Evolutionary conservation across 2,797 vertebrate species (phyloP), one percentile per base, ranked within the genome.

Genomic region (Philypnodon macrostomus): DNA sequence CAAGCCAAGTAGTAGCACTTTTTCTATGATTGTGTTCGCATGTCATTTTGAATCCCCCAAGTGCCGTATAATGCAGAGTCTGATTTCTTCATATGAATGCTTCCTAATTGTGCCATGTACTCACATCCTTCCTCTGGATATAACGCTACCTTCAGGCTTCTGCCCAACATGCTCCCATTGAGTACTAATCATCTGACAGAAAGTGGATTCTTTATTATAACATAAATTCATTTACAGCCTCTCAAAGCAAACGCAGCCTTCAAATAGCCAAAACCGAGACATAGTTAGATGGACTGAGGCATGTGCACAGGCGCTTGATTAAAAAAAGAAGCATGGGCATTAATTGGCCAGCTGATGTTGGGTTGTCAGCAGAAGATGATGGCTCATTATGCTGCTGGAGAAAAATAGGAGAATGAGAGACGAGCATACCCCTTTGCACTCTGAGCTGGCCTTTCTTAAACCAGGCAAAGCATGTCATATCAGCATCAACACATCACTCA

Each of bases 291-390:
- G 79, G 76, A 79, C 73, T 63, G 68, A 74, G 74, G 80, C 72
- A 19, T 79, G 69, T 76, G 63, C 75, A 75, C 53, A 40, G 70
- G 73, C n/a, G 65, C 65, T 81, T 81, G 83, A 85, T 85, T 83
- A 84, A 81, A 80, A 14, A 86, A 83, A 70, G 72, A 71, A 79
- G 75, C 79, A 49, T 61, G 63, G 70, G 47, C 69, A 80, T 83
- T 84, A 85, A 85, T 84, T 83, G 81, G 81, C 72, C 77, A 64
- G 75, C 73, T 85, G 81, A 84, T 78, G 82, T 81, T 75, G 47
- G 79, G 67, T 68, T 84, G 84, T 87, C 81, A 83, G 80, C 77
- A 73, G 56, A 69, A 42, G 78, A 64, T 77, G 83, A 79, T 82
- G 83, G 70, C 79, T 85, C 68, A 79, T 84, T 80, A 72, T 75